Evolutionary conservation across 2,113 vertebrate species (phyloP), one percentile per base, ranked within the genome.

Genomic region (Centropus unirufus): DNA sequence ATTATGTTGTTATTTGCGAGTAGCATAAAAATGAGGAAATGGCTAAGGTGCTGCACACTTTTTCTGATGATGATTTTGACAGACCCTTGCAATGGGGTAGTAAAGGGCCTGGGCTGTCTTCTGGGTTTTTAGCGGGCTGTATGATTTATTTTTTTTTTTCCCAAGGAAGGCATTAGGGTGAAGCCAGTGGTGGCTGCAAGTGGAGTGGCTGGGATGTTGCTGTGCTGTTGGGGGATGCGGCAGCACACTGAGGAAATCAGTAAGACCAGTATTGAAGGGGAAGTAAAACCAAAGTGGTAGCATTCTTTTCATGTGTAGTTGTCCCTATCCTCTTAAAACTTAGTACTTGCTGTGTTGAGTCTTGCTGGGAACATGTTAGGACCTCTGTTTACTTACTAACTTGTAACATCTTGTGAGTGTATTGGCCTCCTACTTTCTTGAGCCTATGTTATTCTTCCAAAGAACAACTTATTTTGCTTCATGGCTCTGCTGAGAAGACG

Each of bases 371-470:
- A 40, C 5, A 3, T 12, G 6, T 72, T 55, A 78, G 42, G 51
- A 72, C 13, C 46, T 76, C 26, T 36, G 27, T 36, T 70, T 89
- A 92, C 61, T 90, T 32, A 47, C 34, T 14, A 21, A 11, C 22
- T 55, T 73, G 11, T 23, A n/a, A 49, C 21, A 63, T 18, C 23
- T 42, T 61, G 29, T 61, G 49, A 93, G 42, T 80, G 36, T 74
- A 1, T 19, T 52, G 16, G 6, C 18, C 67, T 88, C 14, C 87
- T 92, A 66, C 87, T 96, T 96, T 95, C 91, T 94, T 57, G 68
- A 96, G 95, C 91, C 93, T 83, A 40, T 92, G 83, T 83, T 97
- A 97, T 94, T 77, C 97, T 87, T 83, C 58, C 46, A 59, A 16
- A 63, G 17, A 24, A 34, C 55, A 75, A 54, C 39, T 47, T 21